Evolutionary conservation across 2,113 vertebrate genomes (phyloP), one percentile per base, ranked within the genome.

Genomic region (Scopus umbretta): DNA sequence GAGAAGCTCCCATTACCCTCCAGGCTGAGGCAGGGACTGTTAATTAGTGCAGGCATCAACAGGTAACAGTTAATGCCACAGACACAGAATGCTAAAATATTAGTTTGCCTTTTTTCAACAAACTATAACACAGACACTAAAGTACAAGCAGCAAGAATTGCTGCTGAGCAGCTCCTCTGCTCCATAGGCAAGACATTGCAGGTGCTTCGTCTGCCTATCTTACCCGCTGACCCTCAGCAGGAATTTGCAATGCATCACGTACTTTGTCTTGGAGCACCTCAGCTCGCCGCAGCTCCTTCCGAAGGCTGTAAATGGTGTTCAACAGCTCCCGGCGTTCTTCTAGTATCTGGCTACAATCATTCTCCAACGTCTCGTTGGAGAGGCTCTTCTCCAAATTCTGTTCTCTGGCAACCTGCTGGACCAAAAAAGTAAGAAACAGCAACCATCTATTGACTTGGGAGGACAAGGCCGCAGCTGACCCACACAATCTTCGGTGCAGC

Each of bases 251-350:
- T 13, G 32, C 50, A 38, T 50, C 85, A 61, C 85, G 0, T 91
- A 99, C 99, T 98, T 97, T 98, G 79, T 98, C 88, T 10, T 97
- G 97, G 68, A 98, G 97, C 42, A 98, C 98, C 96, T 98, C 98
- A 0, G 97, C 98, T 45, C 86, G 95, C 62, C 97, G 98, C 22
- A 99, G 98, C 40, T 98, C 98, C 85, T 97, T 99, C 88, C 98
- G 99, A 63, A 99, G 96, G 86, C 83, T 97, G 90, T 98, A 98
- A 71, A 99, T 92, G 43, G 97, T 97, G 56, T 96, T 85, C 32
- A 98, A 80, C 95, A 99, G 96, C 40, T 98, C 97, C 91, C 97
- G 98, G 38, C 98, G 97, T 8, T 98, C 98, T 13, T 74, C 95
- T 66, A 98, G 66, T 0, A 94, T 81, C 91, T 98, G 98, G 72